Evolutionary conservation across 1,140 invertebrate species (phyloP).

Genomic region (Euschistus heros): DNA sequence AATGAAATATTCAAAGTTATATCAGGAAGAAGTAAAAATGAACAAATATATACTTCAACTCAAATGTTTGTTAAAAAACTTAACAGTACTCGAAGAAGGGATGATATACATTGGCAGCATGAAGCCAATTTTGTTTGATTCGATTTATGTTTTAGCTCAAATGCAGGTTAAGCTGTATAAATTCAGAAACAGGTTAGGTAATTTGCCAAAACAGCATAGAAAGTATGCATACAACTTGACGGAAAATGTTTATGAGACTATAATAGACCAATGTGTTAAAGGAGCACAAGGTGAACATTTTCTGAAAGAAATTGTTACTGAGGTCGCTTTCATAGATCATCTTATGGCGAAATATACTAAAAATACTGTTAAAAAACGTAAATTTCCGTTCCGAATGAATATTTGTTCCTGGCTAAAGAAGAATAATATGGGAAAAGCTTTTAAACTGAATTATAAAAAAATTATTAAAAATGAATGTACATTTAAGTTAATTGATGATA

Average conservation of each 20-base stretch:
- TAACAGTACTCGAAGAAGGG: background rate
- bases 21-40: no score
- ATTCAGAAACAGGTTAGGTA: background rate
- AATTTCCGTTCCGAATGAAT: no score
- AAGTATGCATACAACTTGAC: background rate
- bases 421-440: no score
- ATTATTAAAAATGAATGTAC: no score
- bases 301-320: background rate
- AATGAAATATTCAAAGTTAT: no score
- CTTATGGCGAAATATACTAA: background rate
- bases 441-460: no score
- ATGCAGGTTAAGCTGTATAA: constrained; percentile 1
- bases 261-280: background rate
- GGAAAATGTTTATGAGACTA: background rate
- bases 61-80: background rate
- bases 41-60: background rate
- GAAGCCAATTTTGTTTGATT: background rate
- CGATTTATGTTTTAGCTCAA: constrained; percentile 6
- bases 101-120: background rate
- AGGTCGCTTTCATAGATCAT: background rate
- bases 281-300: background rate
- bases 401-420: no score
- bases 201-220: background rate
- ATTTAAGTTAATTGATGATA: no score
- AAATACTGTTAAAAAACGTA: no score